Conservation (phyloP, 2,797 vertebrate genomes). For the Eulemur mongoz region DNA sequence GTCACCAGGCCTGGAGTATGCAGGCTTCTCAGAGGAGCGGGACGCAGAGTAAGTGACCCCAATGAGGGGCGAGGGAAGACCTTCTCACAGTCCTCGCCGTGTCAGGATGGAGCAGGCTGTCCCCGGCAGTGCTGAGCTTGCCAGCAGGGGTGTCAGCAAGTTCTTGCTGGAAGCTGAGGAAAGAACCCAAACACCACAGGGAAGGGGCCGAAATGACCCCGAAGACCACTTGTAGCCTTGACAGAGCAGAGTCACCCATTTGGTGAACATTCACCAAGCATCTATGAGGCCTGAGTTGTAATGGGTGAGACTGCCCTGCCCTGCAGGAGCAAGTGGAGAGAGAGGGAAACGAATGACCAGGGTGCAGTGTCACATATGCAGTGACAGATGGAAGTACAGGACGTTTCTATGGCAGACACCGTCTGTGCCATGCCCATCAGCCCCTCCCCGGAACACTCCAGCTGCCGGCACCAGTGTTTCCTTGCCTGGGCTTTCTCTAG, state of each 20-base stretch:
- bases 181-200: neutral
- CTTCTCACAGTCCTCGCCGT: neutral
- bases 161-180: neutral
- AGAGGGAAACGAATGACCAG: neutral
- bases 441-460: neutral
- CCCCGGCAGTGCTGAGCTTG: neutral
- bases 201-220: neutral
- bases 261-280: neutral
- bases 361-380: neutral
- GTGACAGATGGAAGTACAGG: neutral
- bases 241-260: neutral
- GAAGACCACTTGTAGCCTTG: neutral
- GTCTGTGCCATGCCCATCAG: fast-evolving
- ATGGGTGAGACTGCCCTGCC: neutral
- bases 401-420: neutral
- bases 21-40: neutral
- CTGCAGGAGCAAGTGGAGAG: neutral
- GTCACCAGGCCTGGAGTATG: neutral
- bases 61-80: neutral
- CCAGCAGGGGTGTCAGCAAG: neutral
- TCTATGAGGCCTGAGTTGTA: neutral
- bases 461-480: fast-evolving
- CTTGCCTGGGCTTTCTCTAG: neutral
- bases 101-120: neutral
- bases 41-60: neutral